Percentiles rank a stretch among this genome's conserved stretches.
phyloP scores from a whole-genome alignment of 35 echinoderm and acorn worm species.

The Eucidaris tribuloides region DNA sequence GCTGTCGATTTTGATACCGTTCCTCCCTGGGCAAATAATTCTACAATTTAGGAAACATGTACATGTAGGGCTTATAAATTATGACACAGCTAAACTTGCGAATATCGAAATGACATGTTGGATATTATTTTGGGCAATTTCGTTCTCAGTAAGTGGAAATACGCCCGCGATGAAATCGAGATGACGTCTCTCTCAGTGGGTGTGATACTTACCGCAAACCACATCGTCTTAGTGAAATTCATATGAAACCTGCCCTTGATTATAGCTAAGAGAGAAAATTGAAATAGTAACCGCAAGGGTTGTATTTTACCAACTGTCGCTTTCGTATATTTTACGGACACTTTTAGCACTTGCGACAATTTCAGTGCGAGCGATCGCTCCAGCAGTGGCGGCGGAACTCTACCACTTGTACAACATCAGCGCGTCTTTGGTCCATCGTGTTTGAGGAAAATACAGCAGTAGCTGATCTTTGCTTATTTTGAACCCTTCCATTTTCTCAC shows the following conservation, averaged over 20 bases:
- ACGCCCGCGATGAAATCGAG: too few relatives aligned
- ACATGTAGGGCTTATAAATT: too few relatives aligned
- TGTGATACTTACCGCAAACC: not conserved
- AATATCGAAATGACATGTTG: too few relatives aligned
- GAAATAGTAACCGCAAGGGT: not conserved
- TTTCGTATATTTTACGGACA: not conserved
- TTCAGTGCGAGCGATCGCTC: not conserved
- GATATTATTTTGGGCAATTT: too few relatives aligned
- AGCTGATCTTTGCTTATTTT: constrained; percentile 2
- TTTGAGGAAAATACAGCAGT: not conserved
- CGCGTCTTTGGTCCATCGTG: constrained; percentile 6
- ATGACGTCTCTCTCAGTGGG: too few relatives aligned
- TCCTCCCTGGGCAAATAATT: too few relatives aligned
- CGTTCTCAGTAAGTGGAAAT: too few relatives aligned
- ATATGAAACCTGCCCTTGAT: not conserved
- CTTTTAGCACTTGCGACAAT: not conserved
- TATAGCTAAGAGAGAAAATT: not conserved
- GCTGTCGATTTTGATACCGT: too few relatives aligned
- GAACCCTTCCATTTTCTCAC: not conserved
- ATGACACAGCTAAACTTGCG: too few relatives aligned
- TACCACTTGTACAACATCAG: not conserved
- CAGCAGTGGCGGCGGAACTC: not conserved
- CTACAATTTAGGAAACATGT: too few relatives aligned
- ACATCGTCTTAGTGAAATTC: not conserved
- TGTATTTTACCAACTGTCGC: not conserved